phyloP scores from a whole-genome alignment of 2,113 vertebrate genomes.

The Garra rufa region DNA sequence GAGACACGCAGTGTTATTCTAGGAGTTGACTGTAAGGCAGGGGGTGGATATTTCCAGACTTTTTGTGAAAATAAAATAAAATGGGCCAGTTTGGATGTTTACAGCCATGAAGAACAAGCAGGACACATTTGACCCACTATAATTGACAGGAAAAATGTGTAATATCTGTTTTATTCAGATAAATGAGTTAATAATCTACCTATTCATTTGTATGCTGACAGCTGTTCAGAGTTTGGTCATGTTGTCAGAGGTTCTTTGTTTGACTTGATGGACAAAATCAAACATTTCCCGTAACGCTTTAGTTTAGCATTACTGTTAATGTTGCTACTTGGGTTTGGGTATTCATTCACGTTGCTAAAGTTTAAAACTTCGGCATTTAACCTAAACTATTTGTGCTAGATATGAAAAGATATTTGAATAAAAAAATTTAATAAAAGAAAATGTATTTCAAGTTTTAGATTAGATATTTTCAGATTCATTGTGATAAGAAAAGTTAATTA shows the following conservation, averaged over 20 bases:
- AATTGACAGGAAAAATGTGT: not conserved
- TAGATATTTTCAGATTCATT: too few relatives aligned
- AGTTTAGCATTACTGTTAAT: not conserved
- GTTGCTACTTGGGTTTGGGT: not conserved
- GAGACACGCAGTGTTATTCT: too few relatives aligned
- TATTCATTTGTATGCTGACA: not conserved
- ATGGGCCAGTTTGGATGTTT: not conserved
- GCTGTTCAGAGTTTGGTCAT: slow-evolving; percentile 18
- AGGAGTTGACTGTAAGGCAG: too few relatives aligned
- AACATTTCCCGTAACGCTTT: not conserved
- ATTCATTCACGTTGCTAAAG: not conserved
- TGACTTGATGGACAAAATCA: not conserved
- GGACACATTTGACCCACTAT: not conserved
- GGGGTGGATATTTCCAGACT: too few relatives aligned
- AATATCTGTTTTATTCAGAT: not conserved
- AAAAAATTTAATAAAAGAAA: too few relatives aligned
- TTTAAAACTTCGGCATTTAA: not conserved
- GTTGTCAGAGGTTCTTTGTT: not conserved
- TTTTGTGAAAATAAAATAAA: too few relatives aligned
- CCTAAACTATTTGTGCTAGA: not conserved
- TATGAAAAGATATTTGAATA: not conserved
- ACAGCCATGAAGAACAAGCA: not conserved
- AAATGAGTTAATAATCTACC: not conserved
- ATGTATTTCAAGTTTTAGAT: too few relatives aligned
- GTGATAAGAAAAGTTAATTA: too few relatives aligned